These are phyloP conservation scores for Lacerta viridis DNA, from an alignment of 2,797 vertebrate species.

Conservation along the genomic window DNA sequence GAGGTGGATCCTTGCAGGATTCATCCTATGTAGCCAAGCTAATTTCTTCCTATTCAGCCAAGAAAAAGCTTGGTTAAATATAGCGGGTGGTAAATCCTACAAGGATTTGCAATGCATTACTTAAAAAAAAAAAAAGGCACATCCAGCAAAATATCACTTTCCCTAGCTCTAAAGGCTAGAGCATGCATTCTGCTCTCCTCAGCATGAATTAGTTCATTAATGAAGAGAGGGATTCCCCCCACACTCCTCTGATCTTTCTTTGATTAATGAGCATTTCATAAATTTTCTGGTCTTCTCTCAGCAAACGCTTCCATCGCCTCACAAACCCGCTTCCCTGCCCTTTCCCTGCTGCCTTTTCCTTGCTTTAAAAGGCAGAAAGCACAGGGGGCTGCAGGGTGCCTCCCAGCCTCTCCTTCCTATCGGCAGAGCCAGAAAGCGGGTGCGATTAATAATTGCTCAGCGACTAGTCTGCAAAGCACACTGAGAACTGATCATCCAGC, in stretches of 20 bases:
- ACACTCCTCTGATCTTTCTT: constrained; percentile 31
- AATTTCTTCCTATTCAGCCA: constrained; percentile 32
- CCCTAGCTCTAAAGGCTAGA: constrained; percentile 43
- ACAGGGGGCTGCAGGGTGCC: neutral
- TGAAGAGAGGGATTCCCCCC: constrained; percentile 57
- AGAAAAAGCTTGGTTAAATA: neutral
- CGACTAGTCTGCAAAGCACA: constrained; percentile 30
- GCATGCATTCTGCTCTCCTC: constrained; percentile 59
- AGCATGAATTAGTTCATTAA: constrained; percentile 69
- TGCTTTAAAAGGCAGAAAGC: constrained; percentile 12
- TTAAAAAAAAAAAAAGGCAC: constrained; percentile 55
- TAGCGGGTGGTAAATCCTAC: neutral
- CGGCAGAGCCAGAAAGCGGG: constrained; percentile 40
- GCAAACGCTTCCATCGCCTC: constrained; percentile 49
- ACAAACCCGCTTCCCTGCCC: constrained; percentile 24
- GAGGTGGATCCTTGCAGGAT: neutral
- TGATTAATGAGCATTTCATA: constrained; percentile 59
- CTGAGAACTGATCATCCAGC: constrained; percentile 24
- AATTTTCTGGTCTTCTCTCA: neutral
- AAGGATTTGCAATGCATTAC: constrained; percentile 51
- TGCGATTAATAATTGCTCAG: constrained; percentile 53
- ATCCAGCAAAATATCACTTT: constrained; percentile 60
- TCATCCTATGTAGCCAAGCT: neutral
- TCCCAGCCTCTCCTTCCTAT: constrained; percentile 34
- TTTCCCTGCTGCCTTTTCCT: constrained; percentile 1